Base-by-base conservation (phyloP, 2,888 invertebrate genomes). In the Chaetogeoica ovagalla region DNA sequence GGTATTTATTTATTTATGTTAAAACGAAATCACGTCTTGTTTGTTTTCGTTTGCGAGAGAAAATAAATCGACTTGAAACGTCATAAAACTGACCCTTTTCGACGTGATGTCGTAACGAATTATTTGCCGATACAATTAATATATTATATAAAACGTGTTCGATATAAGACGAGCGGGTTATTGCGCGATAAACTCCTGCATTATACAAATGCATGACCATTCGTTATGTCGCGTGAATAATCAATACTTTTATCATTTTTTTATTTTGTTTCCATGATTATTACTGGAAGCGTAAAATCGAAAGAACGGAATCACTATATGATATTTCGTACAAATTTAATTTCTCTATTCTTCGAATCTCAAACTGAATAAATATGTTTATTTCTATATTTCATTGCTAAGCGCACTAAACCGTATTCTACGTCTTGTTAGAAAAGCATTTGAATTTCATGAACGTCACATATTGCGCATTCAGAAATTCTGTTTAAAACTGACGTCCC, bases 1-100 rank as follows among this genome's bases (percentile, higher is more conserved):
- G 8, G 48, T 48, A 48, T 48, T 39, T 21, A 57, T 70, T 57
- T 37, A 57, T 70, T 70, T 21, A 52, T 39, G 39, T 70, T 57
- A 15, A 55, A 57, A 57, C 15, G n/a, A 70, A 39, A 39, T 63
- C 37, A 3, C 48, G 48, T 48, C 21, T 57, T 43, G 21, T 39
- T 57, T 70, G 23, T 39, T 57, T 39, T 15, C 4, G 30, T 4
- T 30, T 30, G 30, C 30, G 30, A 15, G 37, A 8, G 4, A 15
- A 19, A 7, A 55, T 55, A n/a, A 15, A 70, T 13, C 55, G 5
- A 37, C 30, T 15, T 15, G 37, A 55, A 37, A 21, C 8, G 43
- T 4, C 15, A 21, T 48, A 21, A 13, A 66, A 66, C 21, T 43
- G 21, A 48, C 8, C 21, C 17, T 48, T 43, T 66, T 48, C 15